A percentile compares a stretch with the other conserved stretches of the same genome.
These are phyloP conservation scores for Gastrophysa polygoni DNA, from an alignment of 2,888 invertebrate genomes.

Conservation along the genomic window DNA sequence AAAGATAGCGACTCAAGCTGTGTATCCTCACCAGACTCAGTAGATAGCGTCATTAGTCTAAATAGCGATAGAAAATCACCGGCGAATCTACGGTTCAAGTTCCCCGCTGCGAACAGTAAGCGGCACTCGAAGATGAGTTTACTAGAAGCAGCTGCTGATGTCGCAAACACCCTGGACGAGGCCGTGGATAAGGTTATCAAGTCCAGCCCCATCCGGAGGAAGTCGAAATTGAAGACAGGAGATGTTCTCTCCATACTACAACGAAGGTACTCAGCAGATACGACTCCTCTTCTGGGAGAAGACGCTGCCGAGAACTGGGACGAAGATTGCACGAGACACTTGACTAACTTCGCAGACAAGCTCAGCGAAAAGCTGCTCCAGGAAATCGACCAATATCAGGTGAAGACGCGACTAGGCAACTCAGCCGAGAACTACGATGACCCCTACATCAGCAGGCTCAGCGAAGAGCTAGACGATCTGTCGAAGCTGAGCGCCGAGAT, in stretches of 20 bases:
- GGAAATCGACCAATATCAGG: conserved; percentile 71
- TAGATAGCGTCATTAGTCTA: conserved; percentile 75
- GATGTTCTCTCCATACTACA: conserved; percentile 45
- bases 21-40: conserved; percentile 85
- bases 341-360: conserved; percentile 81
- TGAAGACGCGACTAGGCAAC: conserved; percentile 58
- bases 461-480: conserved; percentile 64
- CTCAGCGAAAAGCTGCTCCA: conserved; percentile 80
- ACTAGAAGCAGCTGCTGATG: conserved; percentile 70
- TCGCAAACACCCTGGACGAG: conserved; percentile 70
- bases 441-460: conserved; percentile 66
- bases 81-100: conserved; percentile 37
- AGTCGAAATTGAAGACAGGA: conserved; percentile 41
- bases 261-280: conserved; percentile 45
- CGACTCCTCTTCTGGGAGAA: conserved; percentile 47
- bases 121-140: conserved; percentile 57
- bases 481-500: conserved; percentile 65
- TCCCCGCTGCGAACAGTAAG: conserved; percentile 36
- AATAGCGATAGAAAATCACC: conserved; percentile 28
- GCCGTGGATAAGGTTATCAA: conserved; percentile 72
- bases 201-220: conserved; percentile 61
- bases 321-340: conserved; percentile 71
- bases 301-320: conserved; percentile 59
- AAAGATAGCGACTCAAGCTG: conserved; percentile 89
- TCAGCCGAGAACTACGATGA: conserved; percentile 66